Conservation (phyloP, 2,113 vertebrate genomes). For the Mus spicilegus region DNA sequence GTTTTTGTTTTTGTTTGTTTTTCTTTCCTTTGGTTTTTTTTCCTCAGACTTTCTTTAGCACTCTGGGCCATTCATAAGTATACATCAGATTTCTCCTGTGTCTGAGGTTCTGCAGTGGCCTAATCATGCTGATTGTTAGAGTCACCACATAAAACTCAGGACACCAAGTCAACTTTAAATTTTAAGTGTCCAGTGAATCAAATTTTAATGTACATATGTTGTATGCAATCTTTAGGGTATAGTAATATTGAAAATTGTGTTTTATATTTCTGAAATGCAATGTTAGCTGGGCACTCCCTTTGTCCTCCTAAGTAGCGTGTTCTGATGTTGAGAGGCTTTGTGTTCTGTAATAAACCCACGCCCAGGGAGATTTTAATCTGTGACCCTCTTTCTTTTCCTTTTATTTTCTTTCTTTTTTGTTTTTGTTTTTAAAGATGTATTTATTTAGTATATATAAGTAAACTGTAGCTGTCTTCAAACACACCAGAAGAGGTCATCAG, state of each 20-base stretch:
- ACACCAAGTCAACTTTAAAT: neutral
- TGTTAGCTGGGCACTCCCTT: neutral
- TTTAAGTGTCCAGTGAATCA: neutral
- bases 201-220: neutral
- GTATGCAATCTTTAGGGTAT: neutral
- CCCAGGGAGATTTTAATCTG: neutral
- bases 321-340: neutral
- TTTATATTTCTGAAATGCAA: constrained; percentile 49
- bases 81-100: neutral
- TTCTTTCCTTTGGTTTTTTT: constrained; percentile 10
- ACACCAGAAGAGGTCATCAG: no score
- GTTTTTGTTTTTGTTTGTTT: neutral
- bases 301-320: neutral
- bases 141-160: neutral
- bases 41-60: neutral
- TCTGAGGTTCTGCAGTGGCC: neutral
- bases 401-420: no score
- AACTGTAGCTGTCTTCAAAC: no score
- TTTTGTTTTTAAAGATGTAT: no score
- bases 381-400: neutral
- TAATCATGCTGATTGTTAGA: neutral
- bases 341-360: neutral
- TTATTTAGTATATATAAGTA: no score
- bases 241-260: constrained; percentile 5
- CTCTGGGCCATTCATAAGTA: neutral